Conservation (phyloP, 1,140 invertebrate species). For the Calliphora vicina region DNA sequence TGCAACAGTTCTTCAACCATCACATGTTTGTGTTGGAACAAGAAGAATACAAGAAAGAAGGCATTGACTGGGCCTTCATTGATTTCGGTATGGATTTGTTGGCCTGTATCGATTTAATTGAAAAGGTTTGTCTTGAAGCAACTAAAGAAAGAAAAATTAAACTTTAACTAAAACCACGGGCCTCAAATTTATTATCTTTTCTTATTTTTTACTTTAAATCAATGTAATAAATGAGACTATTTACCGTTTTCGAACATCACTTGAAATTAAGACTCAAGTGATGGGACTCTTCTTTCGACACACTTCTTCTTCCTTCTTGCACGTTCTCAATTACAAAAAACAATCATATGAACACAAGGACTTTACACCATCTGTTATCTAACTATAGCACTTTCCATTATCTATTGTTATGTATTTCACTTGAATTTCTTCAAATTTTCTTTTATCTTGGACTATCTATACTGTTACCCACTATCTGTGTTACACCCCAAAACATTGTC, state of each 20-base stretch:
- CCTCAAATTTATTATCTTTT: neutral
- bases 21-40: slow-evolving; percentile 98
- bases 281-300: neutral
- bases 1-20: slow-evolving; percentile 98
- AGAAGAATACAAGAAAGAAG: slow-evolving; percentile 95
- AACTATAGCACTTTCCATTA: too few species aligned
- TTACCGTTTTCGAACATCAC: neutral
- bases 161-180: neutral
- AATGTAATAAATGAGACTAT: neutral
- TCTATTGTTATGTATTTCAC: too few species aligned
- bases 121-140: slow-evolving; percentile 76
- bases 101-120: slow-evolving; percentile 95
- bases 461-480: too few species aligned
- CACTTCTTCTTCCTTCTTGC: neutral
- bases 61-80: slow-evolving; percentile 94
- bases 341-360: neutral
- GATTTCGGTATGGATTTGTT: slow-evolving; percentile 98
- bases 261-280: neutral
- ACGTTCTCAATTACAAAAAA: neutral
- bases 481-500: too few species aligned
- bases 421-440: too few species aligned
- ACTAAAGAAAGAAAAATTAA: neutral
- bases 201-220: neutral
- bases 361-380: too few species aligned
- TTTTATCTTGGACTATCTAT: too few species aligned